These are phyloP conservation scores for Anthoscopus minutus DNA, from an alignment of 2,113 vertebrate species.

Conservation along the genomic window DNA sequence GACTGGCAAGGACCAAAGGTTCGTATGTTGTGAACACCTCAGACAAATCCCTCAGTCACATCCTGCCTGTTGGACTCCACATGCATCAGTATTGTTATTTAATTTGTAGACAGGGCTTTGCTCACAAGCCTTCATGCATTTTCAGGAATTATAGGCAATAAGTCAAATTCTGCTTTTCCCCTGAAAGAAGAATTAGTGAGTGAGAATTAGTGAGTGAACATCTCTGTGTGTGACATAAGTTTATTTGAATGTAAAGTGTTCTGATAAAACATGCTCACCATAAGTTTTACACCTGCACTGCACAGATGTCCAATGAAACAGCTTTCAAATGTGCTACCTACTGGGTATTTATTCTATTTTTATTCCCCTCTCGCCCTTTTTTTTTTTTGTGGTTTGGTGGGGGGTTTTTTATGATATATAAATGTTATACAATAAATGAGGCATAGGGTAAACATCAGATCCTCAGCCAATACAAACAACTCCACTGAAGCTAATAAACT, in stretches of 20 bases:
- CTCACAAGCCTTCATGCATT: not conserved
- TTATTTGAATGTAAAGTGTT: not conserved
- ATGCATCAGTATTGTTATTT: not conserved
- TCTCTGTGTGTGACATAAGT: not conserved
- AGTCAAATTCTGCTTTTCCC: not conserved
- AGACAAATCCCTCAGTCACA: not conserved
- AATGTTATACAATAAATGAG: not conserved
- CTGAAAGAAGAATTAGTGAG: not conserved
- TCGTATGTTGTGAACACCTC: not conserved
- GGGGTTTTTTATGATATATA: not conserved
- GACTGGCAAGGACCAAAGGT: not conserved
- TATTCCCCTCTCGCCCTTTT: too few species aligned
- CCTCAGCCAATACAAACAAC: not conserved
- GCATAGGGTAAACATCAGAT: not conserved
- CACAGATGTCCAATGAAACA: not conserved
- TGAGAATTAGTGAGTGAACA: not conserved
- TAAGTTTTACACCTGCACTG: not conserved
- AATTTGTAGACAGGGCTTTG: not conserved
- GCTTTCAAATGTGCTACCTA: not conserved
- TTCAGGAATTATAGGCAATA: not conserved
- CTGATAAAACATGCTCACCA: not conserved
- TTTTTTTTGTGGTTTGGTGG: not conserved
- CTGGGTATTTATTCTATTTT: not conserved
- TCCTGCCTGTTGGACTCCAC: not conserved
- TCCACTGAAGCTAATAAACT: not conserved